Evolutionary conservation across 2,797 vertebrate genomes (phyloP), one percentile per base, ranked within the genome.

Genomic region (Hoplostethus atlanticus): DNA sequence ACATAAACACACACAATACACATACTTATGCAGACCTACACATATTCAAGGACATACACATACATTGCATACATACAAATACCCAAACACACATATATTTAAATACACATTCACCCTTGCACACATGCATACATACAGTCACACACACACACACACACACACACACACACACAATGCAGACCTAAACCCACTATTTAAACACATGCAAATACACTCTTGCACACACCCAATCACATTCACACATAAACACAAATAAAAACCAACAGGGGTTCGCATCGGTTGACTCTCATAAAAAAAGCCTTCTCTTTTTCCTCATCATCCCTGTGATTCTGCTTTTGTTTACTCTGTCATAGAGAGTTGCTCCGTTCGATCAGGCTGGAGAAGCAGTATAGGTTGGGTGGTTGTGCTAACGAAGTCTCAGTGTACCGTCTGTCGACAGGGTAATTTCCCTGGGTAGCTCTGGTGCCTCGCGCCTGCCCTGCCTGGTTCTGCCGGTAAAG

Each of bases 381-480:
- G 85, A 87, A 71, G 63, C 71, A 65, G 21, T 1, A 80, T 80
- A 73, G 85, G 81, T 83, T 80, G 79, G 81, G 40, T 81, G 83
- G 71, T 68, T 88, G 75, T 71, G 80, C 84, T 92, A 90, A 93
- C 87, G 73, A 93, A 92, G 91, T 89, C 86, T 89, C 76, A 63
- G 81, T 83, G 77, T 88, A 84, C 84, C 64, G 81, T 87, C 89
- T 92, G 90, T 91, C 81, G 81, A 83, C 83, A 81, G 84, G 87
- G 76, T 93, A 90, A 93, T 93, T 91, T 93, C 90, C 92, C 90
- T 78, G 74, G 90, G 85, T 75, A 82, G 81, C 74, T 74, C 67
- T 73, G 79, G 38, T 77, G 77, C 68, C 60, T 59, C 64, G 40
- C 76, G 52, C 76, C 60, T 44, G 60, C 52, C 68, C 58, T 1